Percentiles rank a stretch among this genome's conserved stretches.
These are phyloP conservation scores for Muntiacus muntjak DNA, from an alignment of 2,113 vertebrate species.

Conservation along the genomic window DNA sequence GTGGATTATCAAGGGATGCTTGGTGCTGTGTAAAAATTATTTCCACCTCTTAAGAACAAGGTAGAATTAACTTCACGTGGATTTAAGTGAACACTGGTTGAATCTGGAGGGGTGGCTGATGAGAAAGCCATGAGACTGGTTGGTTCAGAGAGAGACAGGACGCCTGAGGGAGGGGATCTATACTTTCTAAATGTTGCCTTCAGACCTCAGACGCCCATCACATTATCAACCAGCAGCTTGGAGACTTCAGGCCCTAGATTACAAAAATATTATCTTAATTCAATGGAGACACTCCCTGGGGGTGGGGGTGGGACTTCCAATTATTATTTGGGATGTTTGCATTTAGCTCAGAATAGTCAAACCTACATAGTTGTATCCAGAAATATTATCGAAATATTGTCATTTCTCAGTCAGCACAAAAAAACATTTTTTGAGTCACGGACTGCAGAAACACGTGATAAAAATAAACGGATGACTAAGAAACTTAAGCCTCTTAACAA, in stretches of 20 bases:
- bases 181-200: fast-evolving
- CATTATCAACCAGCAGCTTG: fast-evolving
- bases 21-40: background rate
- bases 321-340: background rate
- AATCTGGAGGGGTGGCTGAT: fast-evolving
- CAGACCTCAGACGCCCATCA: background rate
- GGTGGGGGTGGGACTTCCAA: fast-evolving
- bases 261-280: background rate
- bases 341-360: background rate
- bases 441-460: background rate
- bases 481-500: background rate
- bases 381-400: background rate
- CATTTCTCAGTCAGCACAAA: background rate
- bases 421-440: background rate
- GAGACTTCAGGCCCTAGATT: background rate
- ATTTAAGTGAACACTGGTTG: background rate
- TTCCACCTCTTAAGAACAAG: too few species aligned
- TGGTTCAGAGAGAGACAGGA: background rate
- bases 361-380: background rate
- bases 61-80: too few species aligned
- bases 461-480: background rate
- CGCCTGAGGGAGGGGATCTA: fast-evolving
- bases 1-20: fast-evolving
- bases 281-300: fast-evolving
- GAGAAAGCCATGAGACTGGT: fast-evolving